Evolutionary conservation across 2,113 vertebrate species (phyloP), one percentile per base, ranked within the genome.

Genomic region (Silurus asotus): DNA sequence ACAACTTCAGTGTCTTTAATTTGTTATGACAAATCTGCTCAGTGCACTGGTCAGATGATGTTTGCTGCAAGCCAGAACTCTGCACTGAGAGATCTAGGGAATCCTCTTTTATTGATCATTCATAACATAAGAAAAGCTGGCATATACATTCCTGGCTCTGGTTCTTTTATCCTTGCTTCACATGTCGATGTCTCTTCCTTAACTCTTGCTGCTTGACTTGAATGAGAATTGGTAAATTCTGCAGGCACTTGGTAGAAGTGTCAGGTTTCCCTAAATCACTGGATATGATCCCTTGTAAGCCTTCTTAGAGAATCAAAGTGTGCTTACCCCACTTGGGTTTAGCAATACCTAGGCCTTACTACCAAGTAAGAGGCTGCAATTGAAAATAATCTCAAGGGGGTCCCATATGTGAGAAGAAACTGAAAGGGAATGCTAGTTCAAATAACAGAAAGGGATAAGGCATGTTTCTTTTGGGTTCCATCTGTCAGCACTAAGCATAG

Each of bases 221-320:
- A 75, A 77, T 58, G 14, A 37, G 55, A 77, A 19, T 19, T 76
- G 28, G 23, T 76, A 28, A 74, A 70, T 11, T 7, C 56, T 51
- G 45, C 37, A 62, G 45, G 23, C 14, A 17, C 28, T 62, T 62
- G 69, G 20, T 62, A 75, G 70, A 25, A 62, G 8, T 28, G 45
- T 76, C 69, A 61, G 83, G 13, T 51, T 58, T 76, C 19, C 13
- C 82, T 83, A 14, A 37, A 72, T 67, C 11, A 84, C 56, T 61
- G 10, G 4, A 75, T 58, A 84, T 84, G 82, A 84, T n/a, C 70
- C 70, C 70, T 83, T 76, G 45, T n/a, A 84, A 74, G 23, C 67
- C 82, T 67, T 83, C 49, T 58, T 70, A 61, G 56, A 75, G 82
- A 62, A 64, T 61, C 62, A 64, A 62, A 48, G 59, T 3, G 58